A percentile compares a stretch with the other conserved stretches of the same genome.
phyloP scores from a whole-genome alignment of 2,797 vertebrate genomes.

The Oreortyx pictus region DNA sequence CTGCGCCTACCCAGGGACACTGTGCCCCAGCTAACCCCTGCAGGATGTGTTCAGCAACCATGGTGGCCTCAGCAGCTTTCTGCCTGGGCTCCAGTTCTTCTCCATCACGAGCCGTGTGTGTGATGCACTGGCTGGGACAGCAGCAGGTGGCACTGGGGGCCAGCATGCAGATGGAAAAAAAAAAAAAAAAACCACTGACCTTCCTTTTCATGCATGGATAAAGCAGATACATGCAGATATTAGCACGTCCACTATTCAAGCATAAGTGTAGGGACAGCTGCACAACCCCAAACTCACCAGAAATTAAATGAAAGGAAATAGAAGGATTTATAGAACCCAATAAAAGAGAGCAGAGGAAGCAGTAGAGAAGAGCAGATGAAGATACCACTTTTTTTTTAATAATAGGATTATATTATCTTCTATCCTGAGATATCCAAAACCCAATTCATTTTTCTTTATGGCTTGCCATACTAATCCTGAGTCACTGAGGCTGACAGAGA shows the following conservation, averaged over 20 bases:
- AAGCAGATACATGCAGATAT: neutral
- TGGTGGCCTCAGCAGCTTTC: neutral
- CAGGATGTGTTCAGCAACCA: neutral
- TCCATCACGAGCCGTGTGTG: rapidly evolving
- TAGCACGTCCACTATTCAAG: neutral
- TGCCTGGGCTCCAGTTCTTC: neutral
- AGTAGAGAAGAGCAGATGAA: neutral
- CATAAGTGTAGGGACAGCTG: neutral
- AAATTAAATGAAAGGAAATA: neutral
- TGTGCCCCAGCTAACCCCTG: too few relatives aligned
- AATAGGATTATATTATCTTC: neutral
- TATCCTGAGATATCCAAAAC: neutral
- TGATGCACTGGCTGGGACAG: neutral
- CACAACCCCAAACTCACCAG: neutral
- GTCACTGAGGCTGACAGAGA: neutral
- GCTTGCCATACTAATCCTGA: rapidly evolving
- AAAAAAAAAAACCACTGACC: neutral
- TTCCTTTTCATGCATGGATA: neutral
- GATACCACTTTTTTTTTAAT: neutral
- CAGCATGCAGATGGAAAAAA: neutral
- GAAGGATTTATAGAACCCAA: neutral
- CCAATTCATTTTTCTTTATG: neutral
- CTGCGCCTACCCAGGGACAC: neutral
- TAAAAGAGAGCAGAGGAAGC: neutral
- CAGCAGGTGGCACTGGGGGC: rapidly evolving